Conservation (phyloP, 2,888 invertebrate species). For the Trichopria drosophilae region DNA sequence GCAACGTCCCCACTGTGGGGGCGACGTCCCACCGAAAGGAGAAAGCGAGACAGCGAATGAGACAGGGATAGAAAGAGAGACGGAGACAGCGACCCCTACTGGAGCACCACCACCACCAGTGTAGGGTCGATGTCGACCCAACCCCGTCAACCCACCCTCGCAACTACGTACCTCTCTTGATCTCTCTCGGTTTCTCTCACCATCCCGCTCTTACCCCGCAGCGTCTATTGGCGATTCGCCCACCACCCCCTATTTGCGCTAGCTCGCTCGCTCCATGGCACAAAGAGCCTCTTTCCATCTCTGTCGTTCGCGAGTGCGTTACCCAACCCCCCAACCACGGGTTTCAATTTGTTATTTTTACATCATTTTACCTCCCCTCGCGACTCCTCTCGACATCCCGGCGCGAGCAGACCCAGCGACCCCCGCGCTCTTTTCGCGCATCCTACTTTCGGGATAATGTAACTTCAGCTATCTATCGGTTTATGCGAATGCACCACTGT, state of each 20-base stretch:
- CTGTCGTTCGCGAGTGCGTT: constrained; percentile 29
- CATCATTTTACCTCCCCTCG: constrained; percentile 48
- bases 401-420: no score
- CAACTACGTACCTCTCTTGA: constrained; percentile 14
- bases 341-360: constrained; percentile 55
- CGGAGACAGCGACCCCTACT: constrained; percentile 21
- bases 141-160: constrained; percentile 6
- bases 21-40: neutral
- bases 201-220: constrained; percentile 23
- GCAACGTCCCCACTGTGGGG: neutral
- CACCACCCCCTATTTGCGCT: constrained; percentile 25
- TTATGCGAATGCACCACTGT: no score
- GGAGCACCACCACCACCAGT: constrained; percentile 14
- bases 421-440: constrained; percentile 33
- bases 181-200: constrained; percentile 29
- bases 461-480: no score
- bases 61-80: constrained; percentile 1
- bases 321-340: constrained; percentile 45
- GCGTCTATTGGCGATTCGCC: constrained; percentile 23
- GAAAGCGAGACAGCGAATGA: no score
- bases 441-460: constrained; percentile 26
- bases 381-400: constrained; percentile 18
- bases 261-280: constrained; percentile 8
- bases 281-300: constrained; percentile 18
- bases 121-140: constrained; percentile 18